Percentiles rank a stretch among this genome's conserved stretches.
These are phyloP conservation scores for Stomatorhinus walkeri DNA, from an alignment of 2,797 vertebrate genomes.

Conservation along the genomic window DNA sequence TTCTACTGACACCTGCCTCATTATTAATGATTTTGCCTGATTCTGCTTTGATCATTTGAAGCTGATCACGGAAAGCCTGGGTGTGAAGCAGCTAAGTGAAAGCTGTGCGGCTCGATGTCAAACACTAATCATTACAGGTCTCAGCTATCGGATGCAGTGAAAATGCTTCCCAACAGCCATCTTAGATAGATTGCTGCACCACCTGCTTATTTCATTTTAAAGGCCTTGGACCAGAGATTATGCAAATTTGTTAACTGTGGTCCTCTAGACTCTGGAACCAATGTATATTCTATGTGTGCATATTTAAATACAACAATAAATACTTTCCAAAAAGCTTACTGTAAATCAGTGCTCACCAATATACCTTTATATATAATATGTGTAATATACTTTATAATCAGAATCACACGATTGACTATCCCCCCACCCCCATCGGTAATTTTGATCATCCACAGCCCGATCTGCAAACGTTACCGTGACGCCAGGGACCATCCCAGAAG, in stretches of 20 bases:
- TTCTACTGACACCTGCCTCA: not conserved
- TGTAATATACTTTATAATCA: not conserved
- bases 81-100: not conserved
- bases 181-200: not conserved
- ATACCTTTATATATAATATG: not conserved
- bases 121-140: not conserved
- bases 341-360: not conserved
- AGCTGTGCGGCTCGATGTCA: not conserved
- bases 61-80: not conserved
- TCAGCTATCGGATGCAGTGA: not conserved
- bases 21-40: not conserved
- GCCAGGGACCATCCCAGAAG: not conserved
- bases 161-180: not conserved
- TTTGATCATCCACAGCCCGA: not conserved
- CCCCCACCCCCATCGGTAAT: not conserved
- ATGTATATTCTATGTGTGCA: not conserved
- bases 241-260: not conserved
- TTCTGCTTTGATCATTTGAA: not conserved
- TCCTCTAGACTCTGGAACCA: not conserved
- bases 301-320: slow-evolving; percentile 4
- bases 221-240: not conserved
- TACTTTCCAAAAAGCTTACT: not conserved
- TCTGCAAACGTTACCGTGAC: not conserved
- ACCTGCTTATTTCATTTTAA: not conserved
- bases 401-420: not conserved